Base-by-base conservation (phyloP, 2,113 vertebrate genomes). In the Psilopogon haemacephalus region DNA sequence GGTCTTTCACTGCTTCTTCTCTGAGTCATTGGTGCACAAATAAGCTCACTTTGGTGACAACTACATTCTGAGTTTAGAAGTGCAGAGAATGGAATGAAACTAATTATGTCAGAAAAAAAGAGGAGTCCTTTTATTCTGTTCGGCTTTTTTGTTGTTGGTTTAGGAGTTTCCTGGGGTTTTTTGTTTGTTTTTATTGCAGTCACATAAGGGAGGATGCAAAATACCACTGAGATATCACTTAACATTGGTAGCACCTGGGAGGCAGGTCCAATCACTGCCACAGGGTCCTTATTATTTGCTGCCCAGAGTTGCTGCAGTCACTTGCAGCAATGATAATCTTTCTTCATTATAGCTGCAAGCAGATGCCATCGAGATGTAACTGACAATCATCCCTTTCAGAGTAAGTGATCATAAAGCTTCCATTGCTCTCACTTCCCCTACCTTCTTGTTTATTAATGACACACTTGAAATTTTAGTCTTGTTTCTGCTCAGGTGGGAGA, bases 281-380 rank as follows among this genome's bases (percentile, higher is more conserved):
- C 86, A 80, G 50, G 94, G 96, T 95, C 96, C 95, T 94, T 79
- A 89, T 91, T 94, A 96, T 96, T 97, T 97, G 97, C 97, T 97
- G 97, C 89, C 97, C 97, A 97, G 96, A 97, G 96, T 93, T 56
- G 42, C 95, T 96, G 96, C 97, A 97, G 97, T 74, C 91, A 82
- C 70, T 94, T 84, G 50, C 20, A 90, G 85, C 97, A 97, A 95
- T 86, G 95, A 97, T 96, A 98, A 98, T 98, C 97, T 96, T 97
- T 98, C 97, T 98, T 98, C 97, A 97, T 98, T 97, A 98, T 96
- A 97, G 46, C 92, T 96, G 97, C 97, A 97, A 97, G 97, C 97
- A 97, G 97, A 96, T 97, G 95, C 97, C 97, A 97, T 89, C 13
- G 42, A 97, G 96, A 96, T 98, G 96, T 97, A 96, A 97, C 95